phyloP scores from a whole-genome alignment of 2,888 invertebrate species.

The Alloplasta piceator region DNA sequence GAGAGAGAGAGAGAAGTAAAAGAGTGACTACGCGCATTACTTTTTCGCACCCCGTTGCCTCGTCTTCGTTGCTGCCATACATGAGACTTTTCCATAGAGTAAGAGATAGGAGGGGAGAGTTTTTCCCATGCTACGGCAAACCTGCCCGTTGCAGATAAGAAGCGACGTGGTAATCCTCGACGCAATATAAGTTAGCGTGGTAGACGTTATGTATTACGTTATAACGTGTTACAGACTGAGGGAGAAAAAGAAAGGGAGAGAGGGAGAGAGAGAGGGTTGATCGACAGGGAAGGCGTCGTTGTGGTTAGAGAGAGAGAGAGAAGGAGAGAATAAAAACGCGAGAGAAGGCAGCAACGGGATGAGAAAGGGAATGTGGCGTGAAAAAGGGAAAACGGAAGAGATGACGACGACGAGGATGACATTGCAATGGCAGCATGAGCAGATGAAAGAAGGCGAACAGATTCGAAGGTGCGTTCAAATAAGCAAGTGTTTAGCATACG shows the following conservation, averaged over 20 bases:
- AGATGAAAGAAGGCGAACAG: neutral
- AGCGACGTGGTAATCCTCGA: slow-evolving; percentile 81
- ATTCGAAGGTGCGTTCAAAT: neutral
- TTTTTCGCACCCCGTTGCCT: slow-evolving; percentile 34
- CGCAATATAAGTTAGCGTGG: slow-evolving; percentile 80
- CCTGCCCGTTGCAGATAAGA: slow-evolving; percentile 79
- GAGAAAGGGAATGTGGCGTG: slow-evolving; percentile 7
- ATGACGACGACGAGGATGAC: slow-evolving; percentile 23
- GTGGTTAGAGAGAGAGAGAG: slow-evolving; percentile 7
- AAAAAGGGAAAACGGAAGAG: slow-evolving; percentile 8
- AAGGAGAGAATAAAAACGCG: slow-evolving; percentile 1
- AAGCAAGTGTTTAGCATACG: too few species aligned
- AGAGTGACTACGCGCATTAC: slow-evolving; percentile 28
- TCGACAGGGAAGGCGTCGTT: slow-evolving; percentile 7
- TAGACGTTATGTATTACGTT: slow-evolving; percentile 79
- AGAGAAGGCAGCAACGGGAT: slow-evolving; percentile 8
- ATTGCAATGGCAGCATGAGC: slow-evolving; percentile 19
- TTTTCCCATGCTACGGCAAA: slow-evolving; percentile 62
- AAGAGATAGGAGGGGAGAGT: slow-evolving; percentile 1
- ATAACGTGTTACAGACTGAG: slow-evolving; percentile 59
- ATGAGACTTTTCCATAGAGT: slow-evolving; percentile 57
- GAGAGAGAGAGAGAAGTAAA: too few species aligned
- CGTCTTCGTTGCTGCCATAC: slow-evolving; percentile 36
- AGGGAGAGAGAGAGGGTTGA: slow-evolving; percentile 21
- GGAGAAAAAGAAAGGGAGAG: slow-evolving; percentile 39